A percentile compares a stretch with the other conserved stretches of the same genome.
These are phyloP conservation scores for Melanotaenia maccullochi DNA, from an alignment of 2,797 vertebrate genomes.

Conservation along the genomic window DNA sequence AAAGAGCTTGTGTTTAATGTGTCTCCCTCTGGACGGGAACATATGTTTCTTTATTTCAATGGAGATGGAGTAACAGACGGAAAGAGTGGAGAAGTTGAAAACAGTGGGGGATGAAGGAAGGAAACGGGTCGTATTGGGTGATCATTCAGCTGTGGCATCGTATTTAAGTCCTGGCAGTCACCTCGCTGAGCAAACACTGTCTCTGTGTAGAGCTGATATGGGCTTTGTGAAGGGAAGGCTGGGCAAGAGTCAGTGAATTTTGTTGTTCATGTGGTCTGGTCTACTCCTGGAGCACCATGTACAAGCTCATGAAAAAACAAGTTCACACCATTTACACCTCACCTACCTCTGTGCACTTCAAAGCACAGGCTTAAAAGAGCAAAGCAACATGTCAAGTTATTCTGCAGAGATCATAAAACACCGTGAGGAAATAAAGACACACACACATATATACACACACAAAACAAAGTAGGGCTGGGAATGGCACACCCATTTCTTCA, in stretches of 20 bases:
- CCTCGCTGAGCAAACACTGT: conserved; percentile 73
- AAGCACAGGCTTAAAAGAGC: conserved; percentile 20
- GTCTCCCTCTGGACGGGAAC: conserved; percentile 71
- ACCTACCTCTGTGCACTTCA: conserved; percentile 18
- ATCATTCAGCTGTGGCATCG: conserved; percentile 59
- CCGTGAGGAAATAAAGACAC: conserved; percentile 59
- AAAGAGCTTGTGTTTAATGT: conserved; percentile 78
- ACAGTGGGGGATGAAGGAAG: conserved; percentile 51
- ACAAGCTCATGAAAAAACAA: conserved; percentile 29
- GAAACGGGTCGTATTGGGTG: conserved; percentile 64
- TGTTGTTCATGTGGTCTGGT: conserved; percentile 39
- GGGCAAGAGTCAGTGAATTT: conserved; percentile 27
- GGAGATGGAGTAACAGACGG: conserved; percentile 47
- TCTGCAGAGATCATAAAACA: conserved; percentile 55
- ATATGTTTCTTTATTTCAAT: conserved; percentile 80
- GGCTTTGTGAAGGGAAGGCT: conserved; percentile 60
- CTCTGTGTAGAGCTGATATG: conserved; percentile 69
- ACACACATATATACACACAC: conserved; percentile 12
- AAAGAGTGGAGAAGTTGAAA: conserved; percentile 54
- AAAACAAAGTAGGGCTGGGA: conserved; percentile 62
- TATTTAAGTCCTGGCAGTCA: conserved; percentile 72
- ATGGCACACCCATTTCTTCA: conserved; percentile 68
- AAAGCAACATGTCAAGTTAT: conserved; percentile 30
- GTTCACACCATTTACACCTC: conserved; percentile 27
- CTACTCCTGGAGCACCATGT: conserved; percentile 18